A percentile compares a stretch with the other conserved stretches of the same genome.
phyloP scores from a whole-genome alignment of 2,113 vertebrate genomes.

The Myiozetetes cayanensis region DNA sequence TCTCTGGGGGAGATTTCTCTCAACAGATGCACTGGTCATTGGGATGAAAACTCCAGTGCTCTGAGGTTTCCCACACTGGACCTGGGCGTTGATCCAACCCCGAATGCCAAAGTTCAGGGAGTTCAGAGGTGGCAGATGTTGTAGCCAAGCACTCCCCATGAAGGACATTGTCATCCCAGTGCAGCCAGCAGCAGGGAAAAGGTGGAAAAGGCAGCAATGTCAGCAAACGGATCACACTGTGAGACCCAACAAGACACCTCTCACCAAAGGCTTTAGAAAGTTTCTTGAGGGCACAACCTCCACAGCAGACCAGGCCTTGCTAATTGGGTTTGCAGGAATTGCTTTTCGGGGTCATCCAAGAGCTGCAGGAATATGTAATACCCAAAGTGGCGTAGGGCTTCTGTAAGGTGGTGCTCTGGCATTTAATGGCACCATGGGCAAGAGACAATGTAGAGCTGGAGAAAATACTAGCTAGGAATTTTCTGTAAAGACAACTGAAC shows the following conservation, averaged over 20 bases:
- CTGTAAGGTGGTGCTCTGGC: not conserved
- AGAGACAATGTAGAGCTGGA: not conserved
- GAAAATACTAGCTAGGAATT: not conserved
- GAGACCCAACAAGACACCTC: rapidly evolving
- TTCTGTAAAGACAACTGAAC: not conserved
- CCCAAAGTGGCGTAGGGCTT: not conserved
- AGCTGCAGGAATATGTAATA: not conserved
- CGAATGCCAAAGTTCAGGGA: not conserved
- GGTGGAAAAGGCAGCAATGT: not conserved
- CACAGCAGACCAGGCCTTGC: rapidly evolving
- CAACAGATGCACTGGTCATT: not conserved
- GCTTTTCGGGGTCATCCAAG: not conserved
- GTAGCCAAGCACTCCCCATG: rapidly evolving
- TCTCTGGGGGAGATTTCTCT: not conserved
- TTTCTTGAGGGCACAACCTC: not conserved
- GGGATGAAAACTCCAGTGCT: not conserved
- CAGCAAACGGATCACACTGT: rapidly evolving
- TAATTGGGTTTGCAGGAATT: not conserved
- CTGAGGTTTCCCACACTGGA: not conserved
- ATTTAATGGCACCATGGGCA: not conserved
- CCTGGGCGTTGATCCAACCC: rapidly evolving
- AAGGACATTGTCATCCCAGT: not conserved
- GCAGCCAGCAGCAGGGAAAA: not conserved
- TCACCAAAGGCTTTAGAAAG: not conserved
- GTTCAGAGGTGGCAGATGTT: not conserved